These are phyloP conservation scores for Azemiops feae DNA, from an alignment of 2,113 vertebrate genomes.

Conservation along the genomic window DNA sequence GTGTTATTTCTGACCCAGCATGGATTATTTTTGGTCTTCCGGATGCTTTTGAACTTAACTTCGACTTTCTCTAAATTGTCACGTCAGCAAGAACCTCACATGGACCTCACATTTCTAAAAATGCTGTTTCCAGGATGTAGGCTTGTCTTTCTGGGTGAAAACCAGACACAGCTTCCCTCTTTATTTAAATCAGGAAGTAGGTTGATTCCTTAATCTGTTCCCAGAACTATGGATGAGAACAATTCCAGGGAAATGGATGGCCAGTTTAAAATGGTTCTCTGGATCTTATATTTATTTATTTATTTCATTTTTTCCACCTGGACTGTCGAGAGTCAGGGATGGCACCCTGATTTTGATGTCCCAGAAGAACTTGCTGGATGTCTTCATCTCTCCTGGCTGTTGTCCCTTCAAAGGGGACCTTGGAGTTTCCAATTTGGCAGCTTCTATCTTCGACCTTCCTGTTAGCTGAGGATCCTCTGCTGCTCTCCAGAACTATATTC, in stretches of 20 bases:
- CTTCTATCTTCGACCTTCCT: background rate
- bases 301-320: background rate
- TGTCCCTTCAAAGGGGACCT: background rate
- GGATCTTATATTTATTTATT: background rate
- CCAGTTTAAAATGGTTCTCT: too few species aligned
- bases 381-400: background rate
- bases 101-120: background rate
- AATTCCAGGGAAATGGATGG: too few species aligned
- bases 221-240: background rate
- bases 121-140: background rate
- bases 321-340: background rate
- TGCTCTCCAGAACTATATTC: background rate
- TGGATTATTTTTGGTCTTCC: background rate
- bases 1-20: background rate
- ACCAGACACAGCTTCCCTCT: background rate
- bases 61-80: background rate
- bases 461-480: background rate
- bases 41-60: background rate
- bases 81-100: background rate
- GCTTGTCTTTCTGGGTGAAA: too few species aligned
- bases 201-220: background rate
- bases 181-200: background rate
- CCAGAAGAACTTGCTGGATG: too few species aligned
- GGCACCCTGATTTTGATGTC: background rate
- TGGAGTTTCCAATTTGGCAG: background rate